Conservation (phyloP, 1,140 invertebrate species). For the Megathymus violae region DNA sequence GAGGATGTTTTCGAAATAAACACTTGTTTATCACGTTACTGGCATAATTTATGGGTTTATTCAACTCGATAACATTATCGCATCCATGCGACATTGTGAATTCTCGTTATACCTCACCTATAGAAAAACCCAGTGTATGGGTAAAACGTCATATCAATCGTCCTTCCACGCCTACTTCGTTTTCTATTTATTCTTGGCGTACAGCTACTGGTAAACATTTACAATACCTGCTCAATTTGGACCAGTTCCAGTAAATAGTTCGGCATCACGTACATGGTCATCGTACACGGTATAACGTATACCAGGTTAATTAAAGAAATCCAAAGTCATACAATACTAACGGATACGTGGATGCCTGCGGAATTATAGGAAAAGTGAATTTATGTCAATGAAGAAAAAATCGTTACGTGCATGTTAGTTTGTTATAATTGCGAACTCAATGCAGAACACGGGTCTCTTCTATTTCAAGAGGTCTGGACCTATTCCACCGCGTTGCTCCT, state of each 20-base stretch:
- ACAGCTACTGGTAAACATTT: constrained; percentile 60
- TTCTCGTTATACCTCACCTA: not conserved
- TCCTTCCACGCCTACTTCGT: constrained; percentile 38
- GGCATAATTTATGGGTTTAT: not conserved
- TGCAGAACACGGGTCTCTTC: too few relatives aligned
- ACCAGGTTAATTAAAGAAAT: too few relatives aligned
- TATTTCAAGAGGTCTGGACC: too few relatives aligned
- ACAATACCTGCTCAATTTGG: constrained; percentile 57
- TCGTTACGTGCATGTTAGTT: too few relatives aligned
- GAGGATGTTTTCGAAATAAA: not conserved
- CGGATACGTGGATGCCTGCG: too few relatives aligned
- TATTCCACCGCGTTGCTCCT: too few relatives aligned
- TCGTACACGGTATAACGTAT: not conserved
- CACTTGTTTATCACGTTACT: not conserved
- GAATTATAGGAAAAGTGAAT: too few relatives aligned
- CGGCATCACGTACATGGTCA: not conserved
- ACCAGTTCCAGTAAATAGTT: constrained; percentile 61
- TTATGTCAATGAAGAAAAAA: too few relatives aligned
- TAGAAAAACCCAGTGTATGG: not conserved
- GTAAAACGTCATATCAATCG: constrained; percentile 1
- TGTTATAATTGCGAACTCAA: too few relatives aligned
- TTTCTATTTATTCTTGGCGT: constrained; percentile 57
- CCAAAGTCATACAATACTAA: too few relatives aligned
- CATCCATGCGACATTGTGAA: not conserved
- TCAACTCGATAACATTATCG: not conserved